A percentile compares a stretch with the other conserved stretches of the same genome.
Conservation (phyloP, 2,888 invertebrate species). For the Apoderus coryli region DNA sequence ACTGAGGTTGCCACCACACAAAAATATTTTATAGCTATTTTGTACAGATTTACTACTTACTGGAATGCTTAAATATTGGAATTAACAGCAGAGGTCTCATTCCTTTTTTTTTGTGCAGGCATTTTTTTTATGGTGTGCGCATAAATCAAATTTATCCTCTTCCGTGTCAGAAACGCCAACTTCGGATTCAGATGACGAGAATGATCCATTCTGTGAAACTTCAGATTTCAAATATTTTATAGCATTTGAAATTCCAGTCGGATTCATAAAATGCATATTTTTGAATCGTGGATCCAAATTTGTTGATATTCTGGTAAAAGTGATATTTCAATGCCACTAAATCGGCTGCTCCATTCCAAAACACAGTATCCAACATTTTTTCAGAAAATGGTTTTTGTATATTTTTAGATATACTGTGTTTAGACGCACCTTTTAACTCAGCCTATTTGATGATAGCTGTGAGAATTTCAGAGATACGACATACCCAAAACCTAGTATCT, state of each 20-base stretch:
- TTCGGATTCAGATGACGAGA: background rate
- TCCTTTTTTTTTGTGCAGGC: constrained; percentile 3
- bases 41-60: constrained; percentile 6
- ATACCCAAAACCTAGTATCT: too few relatives aligned
- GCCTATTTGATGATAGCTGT: too few relatives aligned
- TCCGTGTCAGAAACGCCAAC: background rate
- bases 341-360: too few relatives aligned
- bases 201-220: constrained; percentile 1
- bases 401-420: too few relatives aligned
- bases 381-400: too few relatives aligned
- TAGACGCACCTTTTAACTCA: too few relatives aligned
- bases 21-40: too few relatives aligned
- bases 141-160: constrained; percentile 9
- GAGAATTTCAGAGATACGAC: too few relatives aligned
- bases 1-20: too few relatives aligned
- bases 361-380: too few relatives aligned
- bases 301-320: constrained; percentile 8
- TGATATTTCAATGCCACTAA: too few relatives aligned
- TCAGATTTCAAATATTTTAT: constrained; percentile 6
- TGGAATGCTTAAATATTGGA: constrained; percentile 5
- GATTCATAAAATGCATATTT: constrained; percentile 12
- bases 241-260: constrained; percentile 6
- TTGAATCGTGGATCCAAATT: constrained; percentile 12
- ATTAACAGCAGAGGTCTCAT: constrained; percentile 1
- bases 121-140: constrained; percentile 10